These are phyloP conservation scores for Serranochromis macrocephalus DNA, from an alignment of 2,113 vertebrate species.

Conservation along the genomic window DNA sequence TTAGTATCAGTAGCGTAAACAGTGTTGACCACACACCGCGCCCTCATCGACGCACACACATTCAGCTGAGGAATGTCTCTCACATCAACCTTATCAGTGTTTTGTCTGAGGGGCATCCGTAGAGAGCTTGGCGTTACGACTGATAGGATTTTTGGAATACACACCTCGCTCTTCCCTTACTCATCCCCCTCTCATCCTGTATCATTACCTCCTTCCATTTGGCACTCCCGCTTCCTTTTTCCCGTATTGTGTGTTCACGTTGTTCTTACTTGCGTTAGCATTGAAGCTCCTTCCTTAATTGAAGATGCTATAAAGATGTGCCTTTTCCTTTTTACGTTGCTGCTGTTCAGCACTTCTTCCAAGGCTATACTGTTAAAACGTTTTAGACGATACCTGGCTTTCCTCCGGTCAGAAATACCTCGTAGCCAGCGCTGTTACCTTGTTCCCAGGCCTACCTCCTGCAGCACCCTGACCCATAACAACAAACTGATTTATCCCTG, in stretches of 20 bases:
- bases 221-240: neutral
- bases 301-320: neutral
- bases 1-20: conserved; percentile 16
- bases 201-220: neutral
- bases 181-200: neutral
- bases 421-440: conserved; percentile 36
- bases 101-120: conserved; percentile 67
- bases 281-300: neutral
- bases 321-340: neutral
- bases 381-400: neutral
- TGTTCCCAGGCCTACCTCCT: conserved; percentile 59
- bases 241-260: neutral
- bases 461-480: conserved; percentile 54
- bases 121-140: conserved; percentile 39
- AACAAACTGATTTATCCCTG: conserved; percentile 70
- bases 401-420: conserved; percentile 23
- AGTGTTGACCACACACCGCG: conserved; percentile 49
- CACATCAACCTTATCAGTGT: conserved; percentile 64
- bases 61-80: conserved; percentile 63
- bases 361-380: neutral
- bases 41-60: conserved; percentile 46
- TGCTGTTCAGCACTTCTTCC: neutral
- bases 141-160: conserved; percentile 42
- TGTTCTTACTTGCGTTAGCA: neutral
- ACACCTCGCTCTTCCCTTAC: neutral